Base-by-base conservation (phyloP, 2,113 vertebrate species). In the Perca flavescens region DNA sequence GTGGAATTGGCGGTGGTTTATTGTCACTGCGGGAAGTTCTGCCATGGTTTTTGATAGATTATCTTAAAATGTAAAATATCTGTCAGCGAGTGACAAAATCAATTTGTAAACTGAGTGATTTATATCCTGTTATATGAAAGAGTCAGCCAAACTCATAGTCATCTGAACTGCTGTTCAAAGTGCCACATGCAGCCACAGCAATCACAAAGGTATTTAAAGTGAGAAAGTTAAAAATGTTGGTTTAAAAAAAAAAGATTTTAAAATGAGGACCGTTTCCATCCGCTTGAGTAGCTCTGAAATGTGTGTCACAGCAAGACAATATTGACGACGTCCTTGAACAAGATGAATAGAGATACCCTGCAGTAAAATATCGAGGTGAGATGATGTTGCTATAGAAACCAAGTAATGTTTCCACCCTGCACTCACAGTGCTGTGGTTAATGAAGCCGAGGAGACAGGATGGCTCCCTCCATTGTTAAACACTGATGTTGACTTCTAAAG, bases 311-410 rank as follows among this genome's bases (percentile, higher is more conserved):
- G 49, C 28, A n/a, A 66, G 76, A 76, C 61, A 56, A 49, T 49
- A 66, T 77, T 67, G 61, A 64, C 66, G 81, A 63, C 74, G 83
- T 73, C 78, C 74, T 85, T 77, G 77, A 86, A 50, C 56, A 14
- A 60, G 79, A 82, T 80, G 73, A 86, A 91, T 58, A 64, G 66
- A 65, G 25, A 78, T 43, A 65, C 53, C 62, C 65, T 62, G 79
- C 85, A 74, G 77, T 65, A 64, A 78, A 75, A 85, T 28, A 78
- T 46, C 2, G 64, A 83, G 84, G 76, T 65, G 74, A 85, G 69
- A 62, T 31, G 61, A 72, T 2, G 88, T 92, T 86, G 83, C 91
- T 56, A 82, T 90, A 47, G 88, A 80, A 89, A 90, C 83, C 65
- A 62, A 54, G 17, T 49, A 58, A 89, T 79, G 67, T 85, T 85